Evolutionary conservation across 1,140 invertebrate species (phyloP).

Genomic region (Lysiphlebus fabarum): DNA sequence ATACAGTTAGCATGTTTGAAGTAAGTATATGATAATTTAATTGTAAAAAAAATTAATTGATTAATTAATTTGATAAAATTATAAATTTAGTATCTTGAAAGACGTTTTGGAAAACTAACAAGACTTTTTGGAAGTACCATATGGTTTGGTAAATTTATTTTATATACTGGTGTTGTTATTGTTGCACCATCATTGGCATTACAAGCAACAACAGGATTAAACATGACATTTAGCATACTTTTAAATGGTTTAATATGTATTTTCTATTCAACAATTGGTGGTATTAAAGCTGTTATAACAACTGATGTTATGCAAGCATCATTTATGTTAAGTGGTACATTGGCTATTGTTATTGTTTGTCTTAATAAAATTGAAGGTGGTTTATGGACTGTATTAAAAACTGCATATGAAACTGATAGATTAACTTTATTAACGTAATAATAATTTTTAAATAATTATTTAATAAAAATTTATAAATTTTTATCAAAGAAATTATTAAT

Average conservation of each 20-base stretch:
- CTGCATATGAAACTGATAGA: conserved; percentile 58
- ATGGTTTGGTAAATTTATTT: conserved; percentile 76
- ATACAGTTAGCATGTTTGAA: conserved; percentile 85
- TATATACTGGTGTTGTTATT: conserved; percentile 91
- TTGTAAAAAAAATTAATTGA: not conserved
- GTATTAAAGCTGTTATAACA: conserved; percentile 85
- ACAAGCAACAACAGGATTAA: conserved; percentile 83
- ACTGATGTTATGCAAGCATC: conserved; percentile 82
- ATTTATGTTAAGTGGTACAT: conserved; percentile 69
- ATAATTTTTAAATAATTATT: not conserved
- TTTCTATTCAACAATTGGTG: conserved; percentile 84
- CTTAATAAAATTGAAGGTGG: conserved; percentile 65
- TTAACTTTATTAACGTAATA: conserved; percentile 43
- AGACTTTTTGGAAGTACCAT: conserved; percentile 70
- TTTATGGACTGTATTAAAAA: conserved; percentile 63
- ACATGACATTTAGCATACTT: conserved; percentile 71
- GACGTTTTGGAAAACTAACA: conserved; percentile 70
- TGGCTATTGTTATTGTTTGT: conserved; percentile 46
- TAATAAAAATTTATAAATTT: not conserved
- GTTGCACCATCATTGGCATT: conserved; percentile 90
- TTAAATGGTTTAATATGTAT: conserved; percentile 77
- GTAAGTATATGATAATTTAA: conserved; percentile 45
- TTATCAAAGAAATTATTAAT: too few relatives aligned
- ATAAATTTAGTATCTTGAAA: conserved; percentile 72
- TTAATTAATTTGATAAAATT: not conserved